Evolutionary conservation across 2,888 invertebrate species (phyloP), one percentile per base, ranked within the genome.

Genomic region (Eulithis testata): DNA sequence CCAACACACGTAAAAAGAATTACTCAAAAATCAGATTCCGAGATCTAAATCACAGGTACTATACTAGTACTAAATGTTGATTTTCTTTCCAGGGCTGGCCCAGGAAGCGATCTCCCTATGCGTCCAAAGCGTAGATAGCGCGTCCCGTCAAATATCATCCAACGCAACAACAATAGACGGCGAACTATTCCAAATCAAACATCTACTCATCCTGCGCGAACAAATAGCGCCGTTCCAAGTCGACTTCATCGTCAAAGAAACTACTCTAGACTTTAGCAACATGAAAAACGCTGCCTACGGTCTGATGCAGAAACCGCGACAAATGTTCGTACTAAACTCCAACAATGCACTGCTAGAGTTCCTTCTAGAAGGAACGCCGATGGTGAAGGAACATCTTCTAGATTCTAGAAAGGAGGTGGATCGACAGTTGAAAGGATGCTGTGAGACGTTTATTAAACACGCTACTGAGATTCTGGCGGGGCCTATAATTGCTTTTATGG

Each of bases 221-320:
- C 99, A 99, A 88, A 99, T 99, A 37, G 98, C 99, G 0, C 99
- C 99, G 0, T 99, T 99, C 83, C 98, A 99, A 87, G 98, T 98
- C 0, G 99, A 98, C 82, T 98, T 98, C 76, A 96, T 98, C 0
- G 95, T 98, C 0, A 98, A 97, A 81, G 99, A 99, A 86, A 98
- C 98, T 6, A 95, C 96, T 14, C 87, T 99, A 70, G 71, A 71
- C 60, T 73, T 71, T 9, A 97, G 97, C 73, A 97, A 97, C 85
- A 95, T 99, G 59, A 98, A 96, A 89, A 96, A 95, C 52, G 97
- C 97, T 0, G 97, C 98, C 56, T 95, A 95, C 66, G 96, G 96
- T 0, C 82, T 97, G 0, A 85, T 97, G 0, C 96, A 96, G 69
- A 97, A 96, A 76, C 95, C 97, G 12, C 95, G 96, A 52, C 96